Conservation (phyloP, 2,113 vertebrate genomes). For the Ochotona curzoniae region DNA sequence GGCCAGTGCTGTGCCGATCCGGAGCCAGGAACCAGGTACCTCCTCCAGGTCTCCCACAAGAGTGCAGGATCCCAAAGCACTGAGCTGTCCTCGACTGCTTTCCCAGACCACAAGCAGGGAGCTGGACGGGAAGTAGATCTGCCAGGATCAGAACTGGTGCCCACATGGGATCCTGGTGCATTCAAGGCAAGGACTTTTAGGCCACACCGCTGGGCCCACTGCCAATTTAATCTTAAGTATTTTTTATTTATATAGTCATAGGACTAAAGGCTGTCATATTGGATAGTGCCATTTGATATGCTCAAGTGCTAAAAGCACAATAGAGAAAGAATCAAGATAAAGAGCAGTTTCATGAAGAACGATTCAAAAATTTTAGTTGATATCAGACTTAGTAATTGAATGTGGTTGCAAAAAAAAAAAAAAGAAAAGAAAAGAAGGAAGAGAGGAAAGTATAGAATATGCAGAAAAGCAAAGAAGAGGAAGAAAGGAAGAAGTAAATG, state of each 20-base stretch:
- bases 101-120: too few relatives aligned
- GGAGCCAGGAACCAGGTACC: too few relatives aligned
- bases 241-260: conserved; percentile 27
- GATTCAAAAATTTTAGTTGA: conserved; percentile 35
- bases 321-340: conserved; percentile 44
- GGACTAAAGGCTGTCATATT: neutral
- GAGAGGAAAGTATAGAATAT: neutral
- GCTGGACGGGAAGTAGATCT: too few relatives aligned
- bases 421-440: too few relatives aligned
- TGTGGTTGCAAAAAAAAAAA: neutral
- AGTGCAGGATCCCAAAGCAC: too few relatives aligned
- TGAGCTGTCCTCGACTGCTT: too few relatives aligned
- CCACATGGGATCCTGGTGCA: too few relatives aligned
- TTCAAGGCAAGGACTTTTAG: too few relatives aligned
- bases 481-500: neutral
- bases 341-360: conserved; percentile 21
- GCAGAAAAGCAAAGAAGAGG: neutral
- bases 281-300: neutral
- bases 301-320: neutral
- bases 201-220: too few relatives aligned
- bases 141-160: too few relatives aligned
- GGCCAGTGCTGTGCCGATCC: too few relatives aligned
- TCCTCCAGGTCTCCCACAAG: too few relatives aligned
- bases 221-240: neutral
- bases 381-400: conserved; percentile 12